Conservation (phyloP, 1,140 invertebrate genomes). For the Rhynchophorus ferrugineus region DNA sequence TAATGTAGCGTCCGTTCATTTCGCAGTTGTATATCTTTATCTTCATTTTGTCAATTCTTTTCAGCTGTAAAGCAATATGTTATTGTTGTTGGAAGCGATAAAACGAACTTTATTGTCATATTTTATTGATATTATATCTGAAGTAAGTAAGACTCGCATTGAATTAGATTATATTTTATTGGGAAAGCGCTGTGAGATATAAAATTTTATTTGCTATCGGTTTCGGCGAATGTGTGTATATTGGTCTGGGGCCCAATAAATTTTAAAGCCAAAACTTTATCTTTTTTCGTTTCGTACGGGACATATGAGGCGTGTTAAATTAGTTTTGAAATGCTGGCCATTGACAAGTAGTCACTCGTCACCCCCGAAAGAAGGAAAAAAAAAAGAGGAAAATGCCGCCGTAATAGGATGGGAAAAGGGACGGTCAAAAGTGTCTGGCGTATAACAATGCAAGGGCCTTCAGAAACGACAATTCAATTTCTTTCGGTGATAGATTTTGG, state of each 20-base stretch:
- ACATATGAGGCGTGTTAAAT: constrained; percentile 33
- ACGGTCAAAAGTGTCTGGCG: constrained; percentile 31
- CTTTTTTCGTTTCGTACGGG: not conserved
- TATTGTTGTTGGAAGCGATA: constrained; percentile 26
- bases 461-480: constrained; percentile 33
- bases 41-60: constrained; percentile 17
- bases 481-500: constrained; percentile 30
- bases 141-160: constrained; percentile 30
- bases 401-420: constrained; percentile 26
- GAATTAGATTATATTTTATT: constrained; percentile 29
- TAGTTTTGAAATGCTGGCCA: constrained; percentile 29
- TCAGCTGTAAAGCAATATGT: constrained; percentile 27
- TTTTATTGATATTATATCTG: constrained; percentile 32
- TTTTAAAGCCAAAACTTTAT: constrained; percentile 22
- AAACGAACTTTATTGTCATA: constrained; percentile 28
- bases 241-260: constrained; percentile 1
- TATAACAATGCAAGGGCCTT: constrained; percentile 32
- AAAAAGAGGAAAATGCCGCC: constrained; percentile 28
- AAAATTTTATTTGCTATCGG: constrained; percentile 29
- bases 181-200: constrained; percentile 23
- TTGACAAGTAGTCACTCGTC: constrained; percentile 29
- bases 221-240: constrained; percentile 11
- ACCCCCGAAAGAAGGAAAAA: too few relatives aligned
- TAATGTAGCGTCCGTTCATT: not conserved
- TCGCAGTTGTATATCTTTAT: not conserved